Percentiles rank a stretch among this genome's conserved stretches.
These are phyloP conservation scores for Caretta caretta DNA, from an alignment of 2,113 vertebrate species.

Conservation along the genomic window DNA sequence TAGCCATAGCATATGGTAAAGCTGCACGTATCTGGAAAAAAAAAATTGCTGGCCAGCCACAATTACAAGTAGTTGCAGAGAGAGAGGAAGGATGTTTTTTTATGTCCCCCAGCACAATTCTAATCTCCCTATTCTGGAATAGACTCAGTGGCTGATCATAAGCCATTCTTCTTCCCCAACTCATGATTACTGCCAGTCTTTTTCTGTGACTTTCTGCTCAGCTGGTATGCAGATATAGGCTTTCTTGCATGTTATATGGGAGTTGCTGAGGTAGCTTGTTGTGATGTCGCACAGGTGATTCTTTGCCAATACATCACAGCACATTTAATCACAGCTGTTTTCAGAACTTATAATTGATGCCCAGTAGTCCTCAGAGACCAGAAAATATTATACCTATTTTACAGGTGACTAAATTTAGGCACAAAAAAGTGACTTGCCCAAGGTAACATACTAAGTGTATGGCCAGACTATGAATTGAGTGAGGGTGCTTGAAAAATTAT, in stretches of 20 bases:
- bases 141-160: background rate
- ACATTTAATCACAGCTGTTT: background rate
- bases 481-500: background rate
- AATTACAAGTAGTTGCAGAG: background rate
- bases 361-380: background rate
- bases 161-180: background rate
- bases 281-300: background rate
- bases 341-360: background rate
- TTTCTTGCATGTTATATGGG: background rate
- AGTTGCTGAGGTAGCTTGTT: background rate
- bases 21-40: background rate
- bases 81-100: background rate
- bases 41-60: no score
- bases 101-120: background rate
- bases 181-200: background rate
- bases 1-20: background rate
- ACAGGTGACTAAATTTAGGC: background rate
- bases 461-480: background rate
- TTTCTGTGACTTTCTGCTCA: background rate
- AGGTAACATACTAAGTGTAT: background rate
- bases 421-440: background rate
- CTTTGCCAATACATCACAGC: background rate
- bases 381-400: background rate
- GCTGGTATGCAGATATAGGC: background rate
- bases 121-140: background rate